Conservation (phyloP, 2,888 invertebrate species). For the Scelioninae gen. 1 region DNA sequence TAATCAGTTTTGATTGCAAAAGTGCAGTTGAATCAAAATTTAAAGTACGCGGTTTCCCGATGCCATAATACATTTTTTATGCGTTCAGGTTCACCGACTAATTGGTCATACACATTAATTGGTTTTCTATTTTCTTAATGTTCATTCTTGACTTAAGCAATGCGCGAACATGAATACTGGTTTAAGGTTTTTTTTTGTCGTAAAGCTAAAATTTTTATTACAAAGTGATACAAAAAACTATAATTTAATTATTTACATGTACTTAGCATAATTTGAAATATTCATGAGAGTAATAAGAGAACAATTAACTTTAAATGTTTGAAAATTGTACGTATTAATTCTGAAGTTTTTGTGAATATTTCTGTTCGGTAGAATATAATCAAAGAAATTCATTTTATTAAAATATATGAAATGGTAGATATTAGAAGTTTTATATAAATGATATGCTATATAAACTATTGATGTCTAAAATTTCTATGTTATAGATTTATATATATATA, state of each 20-base stretch:
- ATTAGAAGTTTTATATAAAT: too few species aligned
- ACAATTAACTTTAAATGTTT: too few species aligned
- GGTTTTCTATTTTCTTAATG: conserved; percentile 38
- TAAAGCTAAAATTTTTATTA: not conserved
- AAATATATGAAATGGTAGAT: too few species aligned
- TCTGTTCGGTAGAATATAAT: too few species aligned
- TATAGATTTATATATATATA: too few species aligned
- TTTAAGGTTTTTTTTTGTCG: not conserved
- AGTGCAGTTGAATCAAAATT: conserved; percentile 35
- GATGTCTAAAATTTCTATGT: too few species aligned
- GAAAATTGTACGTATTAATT: too few species aligned
- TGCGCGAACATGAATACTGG: conserved; percentile 4
- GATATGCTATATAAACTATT: too few species aligned
- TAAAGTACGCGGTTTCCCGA: conserved; percentile 23
- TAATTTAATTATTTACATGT: not conserved
- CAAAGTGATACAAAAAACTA: not conserved
- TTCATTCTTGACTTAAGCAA: conserved; percentile 27
- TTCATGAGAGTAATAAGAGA: too few species aligned
- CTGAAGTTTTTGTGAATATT: too few species aligned
- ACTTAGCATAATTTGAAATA: too few species aligned
- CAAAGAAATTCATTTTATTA: too few species aligned
- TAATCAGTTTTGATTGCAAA: conserved; percentile 46
- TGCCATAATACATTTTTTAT: conserved; percentile 34
- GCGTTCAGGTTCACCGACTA: conserved; percentile 25
- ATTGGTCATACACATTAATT: conserved; percentile 50